Evolutionary conservation across 2,113 vertebrate species (phyloP), one percentile per base, ranked within the genome.

Genomic region (Sceloporus tristichus): DNA sequence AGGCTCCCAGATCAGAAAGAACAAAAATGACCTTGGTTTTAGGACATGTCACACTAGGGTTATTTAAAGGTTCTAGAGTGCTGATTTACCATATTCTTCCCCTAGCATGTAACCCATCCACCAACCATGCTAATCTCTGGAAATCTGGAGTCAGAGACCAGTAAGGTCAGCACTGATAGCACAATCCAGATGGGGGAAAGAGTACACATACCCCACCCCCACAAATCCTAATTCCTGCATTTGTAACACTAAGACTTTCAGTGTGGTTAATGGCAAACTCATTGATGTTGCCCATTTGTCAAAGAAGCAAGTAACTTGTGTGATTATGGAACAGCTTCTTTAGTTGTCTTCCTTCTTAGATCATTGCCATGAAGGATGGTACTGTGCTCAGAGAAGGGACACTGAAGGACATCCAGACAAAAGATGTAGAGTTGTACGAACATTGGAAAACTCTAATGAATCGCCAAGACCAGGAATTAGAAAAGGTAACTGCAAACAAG

Each of bases 371-470:
- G 99, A 99, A 99, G 90, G 99, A 98, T 42, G 99, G 99, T 54
- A 98, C 97, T 48, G 98, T 99, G 2, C 96, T 98, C 53, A 95
- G 99, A 92, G 98, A 99, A 92, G 99, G 99, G 23, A 99, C 99
- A 5, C 93, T 99, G 89, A 99, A 99, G 91, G 98, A 99, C 94
- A 99, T 99, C 90, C 98, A 99, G 93, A 99, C 96, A 78, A 98
- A 99, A 38, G 99, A 99, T 9, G 94, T 98, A 3, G 98, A 99
- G 91, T 97, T 99, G 0, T 99, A 99, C 9, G 98, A 99, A 29
- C 98, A 99, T 94, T 99, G 99, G 99, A 99, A 99, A 95, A 98
- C 98, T 8, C 97, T 99, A 74, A 99, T 99, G 98, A 99, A 99
- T 95, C 94, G 98, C 34, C 98, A 99, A 79, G 98, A 99, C 93